A percentile compares a stretch with the other conserved stretches of the same genome.
These are phyloP conservation scores for Macrotus californicus DNA, from an alignment of 2,113 vertebrate species.

Conservation along the genomic window DNA sequence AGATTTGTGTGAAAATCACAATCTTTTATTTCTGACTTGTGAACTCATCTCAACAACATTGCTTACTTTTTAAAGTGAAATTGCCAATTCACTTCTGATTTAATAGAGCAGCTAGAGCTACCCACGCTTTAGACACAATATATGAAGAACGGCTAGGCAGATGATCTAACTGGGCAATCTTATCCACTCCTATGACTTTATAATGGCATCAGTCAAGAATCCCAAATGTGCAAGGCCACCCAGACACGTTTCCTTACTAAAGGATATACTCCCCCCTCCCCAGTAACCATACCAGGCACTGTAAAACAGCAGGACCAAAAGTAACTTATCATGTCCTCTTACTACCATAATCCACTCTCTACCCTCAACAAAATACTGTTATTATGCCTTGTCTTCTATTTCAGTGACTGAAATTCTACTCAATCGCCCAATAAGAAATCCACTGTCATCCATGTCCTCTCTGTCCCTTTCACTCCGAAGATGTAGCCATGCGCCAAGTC, in stretches of 20 bases:
- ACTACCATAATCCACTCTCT: background rate
- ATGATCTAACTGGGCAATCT: background rate
- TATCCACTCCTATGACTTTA: background rate
- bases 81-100: background rate
- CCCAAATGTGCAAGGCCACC: background rate
- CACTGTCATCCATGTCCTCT: background rate
- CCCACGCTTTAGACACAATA: background rate
- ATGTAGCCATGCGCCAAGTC: background rate
- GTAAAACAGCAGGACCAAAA: background rate
- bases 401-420: slow-evolving; percentile 1
- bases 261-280: background rate
- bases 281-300: background rate
- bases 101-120: background rate
- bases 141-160: background rate
- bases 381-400: background rate
- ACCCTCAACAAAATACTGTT: background rate
- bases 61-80: slow-evolving; percentile 9
- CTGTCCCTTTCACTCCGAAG: background rate
- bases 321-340: background rate
- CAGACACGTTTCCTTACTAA: background rate
- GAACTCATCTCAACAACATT: background rate
- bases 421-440: background rate
- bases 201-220: background rate
- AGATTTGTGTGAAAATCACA: background rate
- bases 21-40: background rate